Percentiles rank a stretch among this genome's conserved stretches.
These are phyloP conservation scores for Andricus grossulariae DNA, from an alignment of 1,140 invertebrate species.

Conservation along the genomic window DNA sequence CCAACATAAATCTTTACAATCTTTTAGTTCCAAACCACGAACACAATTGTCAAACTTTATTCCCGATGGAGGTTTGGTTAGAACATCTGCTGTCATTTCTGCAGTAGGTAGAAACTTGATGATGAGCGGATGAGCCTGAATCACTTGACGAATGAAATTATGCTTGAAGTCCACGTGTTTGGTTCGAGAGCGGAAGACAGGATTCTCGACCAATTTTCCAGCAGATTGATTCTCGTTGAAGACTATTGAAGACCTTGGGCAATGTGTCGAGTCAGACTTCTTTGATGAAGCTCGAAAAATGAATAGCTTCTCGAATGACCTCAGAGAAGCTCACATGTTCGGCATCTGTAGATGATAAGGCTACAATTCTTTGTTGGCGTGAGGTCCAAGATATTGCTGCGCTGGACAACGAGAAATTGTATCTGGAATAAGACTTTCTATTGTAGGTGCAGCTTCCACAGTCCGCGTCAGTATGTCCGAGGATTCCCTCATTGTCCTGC, in stretches of 20 bases:
- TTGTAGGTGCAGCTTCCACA: slow-evolving; percentile 45
- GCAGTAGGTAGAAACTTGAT: not conserved
- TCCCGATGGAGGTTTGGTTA: slow-evolving; percentile 13
- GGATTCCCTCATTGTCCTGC: slow-evolving; percentile 25
- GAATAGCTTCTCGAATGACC: slow-evolving; percentile 47
- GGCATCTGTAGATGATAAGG: slow-evolving; percentile 47
- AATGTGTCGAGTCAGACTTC: slow-evolving; percentile 44
- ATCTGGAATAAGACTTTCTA: slow-evolving; percentile 48
- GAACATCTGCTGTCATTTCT: slow-evolving; percentile 29
- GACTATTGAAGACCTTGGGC: not conserved
- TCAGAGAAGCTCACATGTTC: slow-evolving; percentile 54
- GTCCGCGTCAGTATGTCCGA: slow-evolving; percentile 45
- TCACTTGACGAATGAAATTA: slow-evolving; percentile 48
- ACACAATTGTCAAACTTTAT: not conserved
- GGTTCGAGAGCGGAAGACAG: slow-evolving; percentile 52
- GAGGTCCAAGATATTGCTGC: slow-evolving; percentile 47
- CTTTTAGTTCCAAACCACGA: not conserved
- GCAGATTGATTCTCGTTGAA: slow-evolving; percentile 58
- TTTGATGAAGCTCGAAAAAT: slow-evolving; percentile 44
- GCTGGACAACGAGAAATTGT: slow-evolving; percentile 34
- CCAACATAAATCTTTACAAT: too few relatives aligned
- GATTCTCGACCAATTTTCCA: slow-evolving; percentile 48
- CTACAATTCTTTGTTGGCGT: slow-evolving; percentile 47
- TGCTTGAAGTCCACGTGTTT: slow-evolving; percentile 56
- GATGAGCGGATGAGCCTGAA: not conserved